Base-by-base conservation (phyloP, 1,140 invertebrate genomes). In the Drosophila hydei region DNA sequence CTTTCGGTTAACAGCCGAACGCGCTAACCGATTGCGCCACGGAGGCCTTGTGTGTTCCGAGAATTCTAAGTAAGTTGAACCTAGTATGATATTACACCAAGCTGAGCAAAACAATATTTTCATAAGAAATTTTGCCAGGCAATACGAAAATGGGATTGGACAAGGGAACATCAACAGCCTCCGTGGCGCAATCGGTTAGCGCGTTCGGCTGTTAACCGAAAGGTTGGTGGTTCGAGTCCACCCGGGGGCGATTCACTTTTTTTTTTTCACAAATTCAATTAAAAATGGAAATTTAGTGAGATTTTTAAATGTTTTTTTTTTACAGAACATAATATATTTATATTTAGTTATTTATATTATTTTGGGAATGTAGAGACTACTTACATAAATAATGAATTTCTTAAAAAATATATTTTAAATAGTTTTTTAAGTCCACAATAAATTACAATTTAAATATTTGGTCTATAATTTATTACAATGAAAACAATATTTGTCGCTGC, bases 1-100 rank as follows among this genome's bases (percentile, higher is more conserved):
- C 95, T 95, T 95, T 96, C 95, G 95, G 95, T 96, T 96, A 96
- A 96, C 95, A 96, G 95, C 95, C 95, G 95, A 96, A 96, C 95
- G 95, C 95, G 95, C 95, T 95, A 95, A 93, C 94, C 94, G 81
- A 95, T 95, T 95, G 95, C 95, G 95, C 95, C 95, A 96, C 95
- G 94, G 94, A 96, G 94, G 94, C 95, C 23, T 8, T 21, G 4
- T 2, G 23, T 2, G 19, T n/a, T n/a, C n/a, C n/a, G n/a, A n/a
- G 6, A 23, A 47, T 23, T 47, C 1, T 47, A n/a, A 23, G 1
- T 0, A 4, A 11, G 0, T 19, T 45, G 16, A 12, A 45, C 16
- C 9, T 11, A 45, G 12, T 5, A 40, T n/a, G n/a, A n/a, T 4
- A 40, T 6, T 5, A 40, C 12, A 40, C 12, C 27, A 11, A 6